These are phyloP conservation scores for Tenualosa ilisha DNA, from an alignment of 2,797 vertebrate species.

Conservation along the genomic window DNA sequence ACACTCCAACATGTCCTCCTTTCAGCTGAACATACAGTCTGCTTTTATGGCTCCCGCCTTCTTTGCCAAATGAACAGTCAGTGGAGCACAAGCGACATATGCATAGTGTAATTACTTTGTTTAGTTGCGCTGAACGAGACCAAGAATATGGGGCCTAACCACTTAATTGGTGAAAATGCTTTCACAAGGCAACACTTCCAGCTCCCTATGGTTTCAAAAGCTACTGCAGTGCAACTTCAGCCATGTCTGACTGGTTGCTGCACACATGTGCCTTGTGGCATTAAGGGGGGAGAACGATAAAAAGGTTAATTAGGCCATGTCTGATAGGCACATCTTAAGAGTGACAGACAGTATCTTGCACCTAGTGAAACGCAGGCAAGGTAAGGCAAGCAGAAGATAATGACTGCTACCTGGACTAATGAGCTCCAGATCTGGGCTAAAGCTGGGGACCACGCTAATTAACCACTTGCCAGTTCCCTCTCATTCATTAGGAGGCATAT, in stretches of 20 bases:
- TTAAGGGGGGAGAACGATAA: neutral
- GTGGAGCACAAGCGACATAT: neutral
- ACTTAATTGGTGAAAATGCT: conserved; percentile 10
- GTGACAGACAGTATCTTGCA: conserved; percentile 27
- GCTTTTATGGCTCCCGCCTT: neutral
- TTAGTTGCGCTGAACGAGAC: conserved; percentile 23
- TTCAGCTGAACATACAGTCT: neutral
- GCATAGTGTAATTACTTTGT: conserved; percentile 16
- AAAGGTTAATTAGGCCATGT: neutral
- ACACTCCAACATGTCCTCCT: neutral
- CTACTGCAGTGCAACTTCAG: neutral
- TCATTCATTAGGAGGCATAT: conserved; percentile 64
- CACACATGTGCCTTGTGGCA: neutral
- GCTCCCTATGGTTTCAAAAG: neutral
- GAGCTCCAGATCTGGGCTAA: neutral
- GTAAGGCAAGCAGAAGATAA: neutral
- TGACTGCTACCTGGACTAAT: conserved; percentile 18
- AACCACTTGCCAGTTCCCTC: conserved; percentile 57
- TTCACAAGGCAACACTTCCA: neutral
- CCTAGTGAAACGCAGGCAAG: conserved; percentile 13
- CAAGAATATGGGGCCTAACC: conserved; percentile 2
- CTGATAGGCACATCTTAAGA: conserved; percentile 2
- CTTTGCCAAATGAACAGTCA: conserved; percentile 8
- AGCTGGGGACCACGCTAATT: conserved; percentile 45
- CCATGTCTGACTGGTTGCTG: neutral